Conservation (phyloP, 2,113 vertebrate species). For the Tyto alba region DNA sequence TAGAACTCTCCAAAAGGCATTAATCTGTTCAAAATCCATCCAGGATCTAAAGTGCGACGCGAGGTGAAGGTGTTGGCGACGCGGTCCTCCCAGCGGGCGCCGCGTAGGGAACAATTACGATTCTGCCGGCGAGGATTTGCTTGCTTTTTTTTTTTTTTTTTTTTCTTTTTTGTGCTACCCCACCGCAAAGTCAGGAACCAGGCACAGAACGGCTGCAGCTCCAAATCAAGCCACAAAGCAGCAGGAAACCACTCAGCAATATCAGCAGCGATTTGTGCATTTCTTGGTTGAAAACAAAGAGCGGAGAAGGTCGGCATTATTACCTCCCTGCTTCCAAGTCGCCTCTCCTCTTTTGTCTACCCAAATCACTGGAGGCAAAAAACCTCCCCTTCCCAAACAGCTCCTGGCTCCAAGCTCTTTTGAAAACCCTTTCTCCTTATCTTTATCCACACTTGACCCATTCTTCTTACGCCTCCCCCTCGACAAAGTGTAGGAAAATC, state of each 20-base stretch:
- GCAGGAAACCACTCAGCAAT: slow-evolving; percentile 53
- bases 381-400: background rate
- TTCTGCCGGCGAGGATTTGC: rapidly evolving
- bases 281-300: slow-evolving; percentile 52
- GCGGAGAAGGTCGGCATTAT: background rate
- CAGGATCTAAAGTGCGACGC: background rate
- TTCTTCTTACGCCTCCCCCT: background rate
- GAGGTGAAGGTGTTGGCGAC: background rate
- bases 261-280: slow-evolving; percentile 39
- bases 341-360: background rate
- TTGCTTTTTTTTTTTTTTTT: background rate
- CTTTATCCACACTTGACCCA: background rate
- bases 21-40: background rate
- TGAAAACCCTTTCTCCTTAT: background rate
- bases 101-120: rapidly evolving
- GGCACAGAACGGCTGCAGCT: background rate
- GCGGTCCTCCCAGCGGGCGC: rapidly evolving
- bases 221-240: slow-evolving; percentile 39
- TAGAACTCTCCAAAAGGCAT: background rate
- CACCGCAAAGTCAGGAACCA: background rate
- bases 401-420: background rate
- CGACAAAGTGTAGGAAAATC: background rate
- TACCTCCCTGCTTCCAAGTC: background rate
- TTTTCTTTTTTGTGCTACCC: background rate
- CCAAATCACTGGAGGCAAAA: background rate